Evolutionary conservation across 1,140 invertebrate species (phyloP), one percentile per base, ranked within the genome.

Genomic region (Acromyrmex charruanus): DNA sequence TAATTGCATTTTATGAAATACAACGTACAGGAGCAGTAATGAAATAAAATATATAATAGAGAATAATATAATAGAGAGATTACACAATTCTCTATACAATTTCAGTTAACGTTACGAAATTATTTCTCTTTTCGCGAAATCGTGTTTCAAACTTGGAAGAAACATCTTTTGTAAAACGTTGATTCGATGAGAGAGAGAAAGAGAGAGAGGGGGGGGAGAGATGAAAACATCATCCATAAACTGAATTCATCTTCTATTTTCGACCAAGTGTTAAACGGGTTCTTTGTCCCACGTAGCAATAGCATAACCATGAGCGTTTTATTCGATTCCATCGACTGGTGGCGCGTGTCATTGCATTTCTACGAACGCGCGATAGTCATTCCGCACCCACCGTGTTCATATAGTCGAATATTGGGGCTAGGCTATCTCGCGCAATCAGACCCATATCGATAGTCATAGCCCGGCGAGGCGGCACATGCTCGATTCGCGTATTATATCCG

Each of bases 401-500:
- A 74, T 25, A 84, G 80, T 84, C 80, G 80, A 49, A 44, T 71
- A 84, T 84, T 69, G 80, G 80, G 80, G 55, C 58, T 69, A 51
- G 39, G 39, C 68, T 75, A 74, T 84, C 69, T 84, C 80, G 69
- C 69, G 39, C 80, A 84, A 84, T 84, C 80, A 74, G 80, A 84
- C 68, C 69, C 80, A 84, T 81, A 81, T 84, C 80, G 69, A 84
- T 84, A 75, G 80, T 75, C 69, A 2, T 14, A 66, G 63, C 18
- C 21, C 65, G 65, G 44, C 18, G 65, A 18, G 16, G 39, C 69
- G 25, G 80, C 80, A 84, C 69, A 81, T 71, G 69, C 55, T 84
- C 80, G 55, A 84, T 84, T 84, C 80, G 80, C 80, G 69, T 84
- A 84, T 74, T 84, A 84, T 75, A 84, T 75, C 80, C 80, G 55